phyloP scores from a whole-genome alignment of 2,888 invertebrate species.

The Ceraclea dissimilis region DNA sequence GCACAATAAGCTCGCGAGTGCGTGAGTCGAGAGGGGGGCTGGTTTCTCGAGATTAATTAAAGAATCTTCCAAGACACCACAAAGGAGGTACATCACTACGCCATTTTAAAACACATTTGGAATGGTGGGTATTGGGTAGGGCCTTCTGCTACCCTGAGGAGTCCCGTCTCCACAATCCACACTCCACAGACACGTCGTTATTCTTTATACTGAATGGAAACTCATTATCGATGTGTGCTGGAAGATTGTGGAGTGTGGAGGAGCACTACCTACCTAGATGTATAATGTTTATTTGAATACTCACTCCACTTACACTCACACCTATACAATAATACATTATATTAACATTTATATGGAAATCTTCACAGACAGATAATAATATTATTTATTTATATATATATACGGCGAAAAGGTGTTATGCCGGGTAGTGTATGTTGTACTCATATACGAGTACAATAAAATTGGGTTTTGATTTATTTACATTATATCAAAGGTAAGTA shows the following conservation, averaged over 20 bases:
- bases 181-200: background rate
- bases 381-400: no score
- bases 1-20: conserved; percentile 21
- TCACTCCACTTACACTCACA: no score
- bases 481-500: no score
- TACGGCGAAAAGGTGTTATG: no score
- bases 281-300: no score
- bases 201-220: conserved; percentile 2
- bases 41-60: conserved; percentile 26
- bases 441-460: no score
- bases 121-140: conserved; percentile 4
- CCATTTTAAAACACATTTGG: conserved; percentile 18
- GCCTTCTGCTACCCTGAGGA: background rate
- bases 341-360: no score
- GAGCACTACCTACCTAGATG: background rate
- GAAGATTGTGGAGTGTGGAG: background rate
- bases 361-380: no score
- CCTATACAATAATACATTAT: no score
- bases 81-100: conserved; percentile 9
- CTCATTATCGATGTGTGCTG: conserved; percentile 5
- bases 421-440: no score
- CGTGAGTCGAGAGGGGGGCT: conserved; percentile 17
- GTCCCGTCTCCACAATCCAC: background rate
- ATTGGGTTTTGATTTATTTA: no score
- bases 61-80: conserved; percentile 20